Base-by-base conservation (phyloP, 2,113 vertebrate species). In the Silurus glanis region DNA sequence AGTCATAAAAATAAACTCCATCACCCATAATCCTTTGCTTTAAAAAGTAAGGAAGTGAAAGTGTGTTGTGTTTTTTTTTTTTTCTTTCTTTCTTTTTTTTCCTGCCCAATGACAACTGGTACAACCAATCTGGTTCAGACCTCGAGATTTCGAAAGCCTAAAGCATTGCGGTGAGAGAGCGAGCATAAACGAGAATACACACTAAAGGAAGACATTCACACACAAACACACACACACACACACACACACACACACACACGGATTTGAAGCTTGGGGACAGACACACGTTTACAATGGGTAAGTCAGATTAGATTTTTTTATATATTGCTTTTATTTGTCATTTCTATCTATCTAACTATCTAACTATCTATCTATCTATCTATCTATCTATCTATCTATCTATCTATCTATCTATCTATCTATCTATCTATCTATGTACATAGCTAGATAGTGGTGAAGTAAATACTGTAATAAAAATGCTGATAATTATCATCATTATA, bases 221-320 rank as follows among this genome's bases (percentile, higher is more conserved):
- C 90, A 86, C 10, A 85, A 10, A 47, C 55, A 23, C 79, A 89
- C 86, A 89, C 62, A 67, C 88, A 90, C 85, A 87, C 90, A 85
- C 19, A 85, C 6, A 61, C 37, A n/a, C 76, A 90, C 88, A 90
- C 87, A 66, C 62, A 28, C 61, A 89, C 86, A 89, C 72, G 55
- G 67, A 55, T 61, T 28, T 69, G 14, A 81, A 83, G 80, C 83
- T 72, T n/a, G 28, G 86, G 84, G 90, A 87, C 12, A 83, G 87
- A 87, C 86, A 86, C 79, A 88, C 58, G 85, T 86, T 84, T 78
- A 88, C 88, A 86, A 95, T 94, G 93, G 94, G 94, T 95, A 88
- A 92, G 94, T 83, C 51, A 45, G 62, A 47, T 80, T 37, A 37
- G 37, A 37, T 76, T 6, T 17, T 37, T 71, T 25, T 28, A 28